phyloP scores from a whole-genome alignment of 2,113 vertebrate genomes.

The Neofelis nebulosa region DNA sequence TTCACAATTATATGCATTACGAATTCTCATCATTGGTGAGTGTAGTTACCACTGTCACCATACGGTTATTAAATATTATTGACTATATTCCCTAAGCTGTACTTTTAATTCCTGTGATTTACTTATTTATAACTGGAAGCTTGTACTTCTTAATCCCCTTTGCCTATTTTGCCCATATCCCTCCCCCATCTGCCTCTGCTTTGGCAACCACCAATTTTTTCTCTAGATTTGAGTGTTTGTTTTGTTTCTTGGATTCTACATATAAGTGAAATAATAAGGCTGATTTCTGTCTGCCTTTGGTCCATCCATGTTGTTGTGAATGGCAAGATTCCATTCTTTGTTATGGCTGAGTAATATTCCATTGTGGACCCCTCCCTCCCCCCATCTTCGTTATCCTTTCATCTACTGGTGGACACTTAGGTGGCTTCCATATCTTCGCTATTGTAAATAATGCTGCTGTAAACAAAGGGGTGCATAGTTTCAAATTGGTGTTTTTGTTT shows the following conservation, averaged over 20 bases:
- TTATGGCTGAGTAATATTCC: not conserved
- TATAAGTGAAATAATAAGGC: not conserved
- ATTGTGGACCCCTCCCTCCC: not conserved
- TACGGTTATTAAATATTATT: not conserved
- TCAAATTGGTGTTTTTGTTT: not conserved
- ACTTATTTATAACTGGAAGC: not conserved
- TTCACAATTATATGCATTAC: not conserved
- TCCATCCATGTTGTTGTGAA: not conserved
- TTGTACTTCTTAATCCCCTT: not conserved
- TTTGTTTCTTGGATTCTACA: not conserved
- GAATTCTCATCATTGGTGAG: not conserved
- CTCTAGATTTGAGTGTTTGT: not conserved
- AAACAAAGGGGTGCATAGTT: not conserved
- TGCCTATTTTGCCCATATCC: not conserved
- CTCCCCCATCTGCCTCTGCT: not conserved
- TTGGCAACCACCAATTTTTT: not conserved
- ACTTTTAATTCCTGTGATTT: not conserved
- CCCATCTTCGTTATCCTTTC: not conserved
- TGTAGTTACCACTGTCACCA: not conserved
- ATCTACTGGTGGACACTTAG: not conserved
- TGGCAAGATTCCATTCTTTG: not conserved
- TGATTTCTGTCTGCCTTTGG: not conserved
- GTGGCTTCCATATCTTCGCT: not conserved
- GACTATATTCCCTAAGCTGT: not conserved
- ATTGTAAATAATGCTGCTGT: not conserved